Evolutionary conservation across 2,888 invertebrate species (phyloP).

Genomic region (Steinernema hermaphroditum): DNA sequence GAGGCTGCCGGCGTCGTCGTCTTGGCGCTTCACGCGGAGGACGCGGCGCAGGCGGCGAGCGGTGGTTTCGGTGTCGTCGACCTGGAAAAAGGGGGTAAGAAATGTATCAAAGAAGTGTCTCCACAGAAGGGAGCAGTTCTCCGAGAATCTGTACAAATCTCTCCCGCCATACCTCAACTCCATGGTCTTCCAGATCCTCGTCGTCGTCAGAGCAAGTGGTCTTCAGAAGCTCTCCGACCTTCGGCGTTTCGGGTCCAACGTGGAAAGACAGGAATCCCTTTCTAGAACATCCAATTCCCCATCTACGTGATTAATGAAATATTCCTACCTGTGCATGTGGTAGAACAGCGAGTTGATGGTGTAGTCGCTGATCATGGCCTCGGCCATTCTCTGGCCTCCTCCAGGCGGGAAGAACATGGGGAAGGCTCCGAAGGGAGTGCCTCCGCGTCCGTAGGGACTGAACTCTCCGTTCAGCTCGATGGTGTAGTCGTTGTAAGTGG

Average conservation of each 20-base stretch:
- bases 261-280: slow-evolving; percentile 62
- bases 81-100: slow-evolving; percentile 26
- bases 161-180: slow-evolving; percentile 57
- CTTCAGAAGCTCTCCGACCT: slow-evolving; percentile 62
- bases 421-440: slow-evolving; percentile 63
- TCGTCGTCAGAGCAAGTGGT: slow-evolving; percentile 63
- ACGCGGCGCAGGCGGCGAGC: not conserved
- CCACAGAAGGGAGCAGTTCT: too few species aligned
- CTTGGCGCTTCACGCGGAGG: slow-evolving; percentile 41
- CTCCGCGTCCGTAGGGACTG: slow-evolving; percentile 49
- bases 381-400: slow-evolving; percentile 57
- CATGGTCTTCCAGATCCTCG: slow-evolving; percentile 51
- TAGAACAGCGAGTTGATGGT: slow-evolving; percentile 63
- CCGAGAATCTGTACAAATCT: too few species aligned
- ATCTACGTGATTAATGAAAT: not conserved
- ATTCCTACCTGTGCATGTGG: slow-evolving; percentile 49
- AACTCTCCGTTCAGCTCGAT: slow-evolving; percentile 63
- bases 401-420: slow-evolving; percentile 58
- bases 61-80: slow-evolving; percentile 21
- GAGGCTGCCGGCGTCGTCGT: slow-evolving; percentile 39
- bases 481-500: slow-evolving; percentile 60
- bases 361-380: slow-evolving; percentile 58
- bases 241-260: slow-evolving; percentile 64
- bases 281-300: slow-evolving; percentile 36
- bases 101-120: too few species aligned